Conservation (phyloP, 2,113 vertebrate genomes). For the Cnemophilus loriae region DNA sequence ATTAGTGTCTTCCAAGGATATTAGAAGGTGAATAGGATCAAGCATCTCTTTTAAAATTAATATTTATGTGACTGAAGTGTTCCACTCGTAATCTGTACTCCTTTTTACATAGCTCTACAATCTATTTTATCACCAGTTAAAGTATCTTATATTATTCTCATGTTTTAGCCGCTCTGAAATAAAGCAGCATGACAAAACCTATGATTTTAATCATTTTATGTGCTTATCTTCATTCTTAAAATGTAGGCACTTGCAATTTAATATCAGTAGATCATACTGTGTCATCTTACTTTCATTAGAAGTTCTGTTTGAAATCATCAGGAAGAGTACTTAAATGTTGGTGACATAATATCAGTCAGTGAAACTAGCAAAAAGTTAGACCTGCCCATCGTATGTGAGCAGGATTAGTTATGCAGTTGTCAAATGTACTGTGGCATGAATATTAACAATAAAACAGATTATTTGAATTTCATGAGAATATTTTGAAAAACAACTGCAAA, state of each 20-base stretch:
- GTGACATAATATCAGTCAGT: not conserved
- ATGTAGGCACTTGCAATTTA: not conserved
- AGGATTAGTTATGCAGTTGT: not conserved
- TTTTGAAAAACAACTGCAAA: not conserved
- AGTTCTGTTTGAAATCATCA: not conserved
- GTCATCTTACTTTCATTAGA: not conserved
- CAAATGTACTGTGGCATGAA: not conserved
- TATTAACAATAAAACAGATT: not conserved
- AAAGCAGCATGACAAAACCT: not conserved
- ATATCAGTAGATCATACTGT: not conserved
- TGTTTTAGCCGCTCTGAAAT: not conserved
- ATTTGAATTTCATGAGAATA: not conserved
- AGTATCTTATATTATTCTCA: not conserved
- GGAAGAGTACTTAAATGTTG: not conserved
- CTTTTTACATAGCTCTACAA: not conserved
- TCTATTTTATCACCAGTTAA: not conserved
- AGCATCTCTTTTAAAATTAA: not conserved
- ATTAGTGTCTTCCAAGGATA: not conserved
- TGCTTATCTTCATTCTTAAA: not conserved
- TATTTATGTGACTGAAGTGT: not conserved
- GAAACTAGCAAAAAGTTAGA: not conserved
- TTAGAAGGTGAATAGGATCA: not conserved
- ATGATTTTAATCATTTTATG: not conserved
- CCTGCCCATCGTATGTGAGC: not conserved
- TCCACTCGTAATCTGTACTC: not conserved